Conservation (phyloP, 1,140 invertebrate species). For the Anoplolepis gracilipes region DNA sequence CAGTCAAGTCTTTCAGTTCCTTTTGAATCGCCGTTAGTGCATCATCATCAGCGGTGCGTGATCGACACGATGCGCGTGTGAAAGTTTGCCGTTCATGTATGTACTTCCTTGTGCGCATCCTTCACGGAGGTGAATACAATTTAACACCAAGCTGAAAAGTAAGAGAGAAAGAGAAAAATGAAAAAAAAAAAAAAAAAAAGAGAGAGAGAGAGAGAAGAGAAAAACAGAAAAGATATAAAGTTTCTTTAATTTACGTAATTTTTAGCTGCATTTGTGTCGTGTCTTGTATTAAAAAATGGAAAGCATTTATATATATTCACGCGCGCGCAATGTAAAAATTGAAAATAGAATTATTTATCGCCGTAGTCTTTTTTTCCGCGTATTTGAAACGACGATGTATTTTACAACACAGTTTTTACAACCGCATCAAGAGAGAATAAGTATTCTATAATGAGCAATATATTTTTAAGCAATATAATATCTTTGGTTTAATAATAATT, state of each 20-base stretch:
- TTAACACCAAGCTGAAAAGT: constrained; percentile 26
- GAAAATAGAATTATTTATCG: not conserved
- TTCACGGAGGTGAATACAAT: constrained; percentile 12
- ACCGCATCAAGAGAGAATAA: not conserved
- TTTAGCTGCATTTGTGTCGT: too few species aligned
- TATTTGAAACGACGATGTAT: not conserved
- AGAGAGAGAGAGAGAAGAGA: too few species aligned
- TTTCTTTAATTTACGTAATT: too few species aligned
- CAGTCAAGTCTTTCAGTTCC: constrained; percentile 80
- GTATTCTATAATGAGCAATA: not conserved
- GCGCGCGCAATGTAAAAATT: not conserved
- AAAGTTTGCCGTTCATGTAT: constrained; percentile 66
- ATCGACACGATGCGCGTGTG: constrained; percentile 63
- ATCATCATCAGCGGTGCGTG: constrained; percentile 58
- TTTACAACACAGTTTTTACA: not conserved
- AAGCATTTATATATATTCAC: not conserved
- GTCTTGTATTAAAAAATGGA: too few species aligned
- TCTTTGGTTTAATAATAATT: not conserved
- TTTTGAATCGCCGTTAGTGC: constrained; percentile 77
- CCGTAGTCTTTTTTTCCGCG: not conserved
- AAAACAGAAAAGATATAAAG: too few species aligned
- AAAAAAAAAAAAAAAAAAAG: too few species aligned
- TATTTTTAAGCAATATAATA: too few species aligned
- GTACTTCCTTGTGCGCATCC: constrained; percentile 17
- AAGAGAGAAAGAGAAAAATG: too few species aligned